Percentiles rank a stretch among this genome's conserved stretches.
Conservation (phyloP, 2,797 vertebrate species). For the Mionectes olivaceus region DNA sequence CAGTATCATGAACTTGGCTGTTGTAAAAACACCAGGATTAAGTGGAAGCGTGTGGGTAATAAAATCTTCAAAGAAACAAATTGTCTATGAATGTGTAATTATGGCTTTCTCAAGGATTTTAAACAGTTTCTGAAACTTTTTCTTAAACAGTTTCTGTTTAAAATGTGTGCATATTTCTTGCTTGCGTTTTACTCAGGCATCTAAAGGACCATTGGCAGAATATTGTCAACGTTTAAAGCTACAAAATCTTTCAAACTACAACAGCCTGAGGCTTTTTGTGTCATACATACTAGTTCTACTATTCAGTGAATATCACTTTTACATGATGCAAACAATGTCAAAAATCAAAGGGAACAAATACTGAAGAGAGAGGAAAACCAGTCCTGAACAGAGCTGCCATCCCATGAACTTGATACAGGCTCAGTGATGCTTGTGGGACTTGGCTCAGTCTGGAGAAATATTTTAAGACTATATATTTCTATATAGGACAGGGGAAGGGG, state of each 20-base stretch:
- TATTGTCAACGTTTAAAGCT: constrained; percentile 55
- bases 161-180: constrained; percentile 40
- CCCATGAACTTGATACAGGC: background rate
- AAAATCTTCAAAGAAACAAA: constrained; percentile 67
- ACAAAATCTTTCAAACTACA: constrained; percentile 60
- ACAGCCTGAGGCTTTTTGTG: constrained; percentile 55
- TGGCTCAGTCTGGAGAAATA: background rate
- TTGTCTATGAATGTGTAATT: constrained; percentile 66
- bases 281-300: constrained; percentile 21
- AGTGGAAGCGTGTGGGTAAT: constrained; percentile 52
- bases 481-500: background rate
- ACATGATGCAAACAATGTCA: constrained; percentile 58
- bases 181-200: constrained; percentile 62
- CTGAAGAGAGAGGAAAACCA: background rate
- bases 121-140: background rate
- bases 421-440: background rate
- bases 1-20: constrained; percentile 31
- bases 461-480: background rate
- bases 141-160: too few relatives aligned
- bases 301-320: constrained; percentile 39
- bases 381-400: background rate
- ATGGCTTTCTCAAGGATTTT: constrained; percentile 62
- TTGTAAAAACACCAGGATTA: constrained; percentile 62
- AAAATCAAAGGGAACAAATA: constrained; percentile 23
- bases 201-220: constrained; percentile 38